Base-by-base conservation (phyloP, 2,888 invertebrate species). In the Melanotus villosus region DNA sequence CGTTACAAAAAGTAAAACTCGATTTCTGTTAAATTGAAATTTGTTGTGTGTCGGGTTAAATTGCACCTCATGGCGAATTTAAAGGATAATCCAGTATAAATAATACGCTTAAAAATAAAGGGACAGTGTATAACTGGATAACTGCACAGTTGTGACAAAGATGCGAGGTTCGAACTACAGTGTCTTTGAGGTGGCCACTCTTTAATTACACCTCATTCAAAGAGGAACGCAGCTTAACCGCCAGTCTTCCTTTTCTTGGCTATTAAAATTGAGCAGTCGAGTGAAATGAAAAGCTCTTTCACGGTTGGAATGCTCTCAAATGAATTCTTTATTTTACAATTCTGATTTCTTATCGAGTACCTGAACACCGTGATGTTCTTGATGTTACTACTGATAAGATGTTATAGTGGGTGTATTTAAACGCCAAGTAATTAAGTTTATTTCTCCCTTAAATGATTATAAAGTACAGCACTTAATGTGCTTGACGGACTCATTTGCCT, bases 371-470 rank as follows among this genome's bases (percentile, higher is more conserved):
- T 58, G 63, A 66, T 63, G 66, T 56, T 66, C 41, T 50, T 32
- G 70, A 70, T 70, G 30, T 62, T 58, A 58, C 57, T 62, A 58
- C 66, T 63, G 70, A 70, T 70, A 70, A 65, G 63, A 63, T 65
- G 62, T 54, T 62, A 58, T 65, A 58, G 70, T 70, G 70, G 70
- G 70, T 66, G 70, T 70, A 70, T 70, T 70, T 57, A 70, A 66
- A 70, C 63, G 70, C 65, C 62, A 21, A 59, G 65, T 66, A 70
- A 70, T 70, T 70, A 70, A 70, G 65, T 41, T 65, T 66, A 66
- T 70, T 70, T 62, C 26, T 52, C 52, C 52, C 14, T 32, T 52
- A 52, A 52, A 52, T 52, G 52, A 52, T 52, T 52, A 52, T 52
- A 52, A 52, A 52, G 52, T 52, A 52, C 23, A 7, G 52, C 52